phyloP scores from a whole-genome alignment of 2,888 invertebrate species.

The Fragum whitleyi region DNA sequence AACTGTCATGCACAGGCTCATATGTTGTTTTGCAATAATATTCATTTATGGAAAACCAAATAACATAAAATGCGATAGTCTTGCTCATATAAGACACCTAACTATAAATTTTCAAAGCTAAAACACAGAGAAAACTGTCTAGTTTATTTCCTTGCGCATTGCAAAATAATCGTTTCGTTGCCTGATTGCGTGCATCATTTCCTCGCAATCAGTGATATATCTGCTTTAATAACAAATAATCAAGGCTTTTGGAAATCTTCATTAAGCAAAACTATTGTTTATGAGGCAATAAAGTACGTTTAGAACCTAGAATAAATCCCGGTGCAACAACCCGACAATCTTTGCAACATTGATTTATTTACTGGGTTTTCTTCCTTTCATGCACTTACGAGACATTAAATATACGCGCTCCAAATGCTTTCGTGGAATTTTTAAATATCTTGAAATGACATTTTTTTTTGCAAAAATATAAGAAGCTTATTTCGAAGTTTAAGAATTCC shows the following conservation, averaged over 20 bases:
- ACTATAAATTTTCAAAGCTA: not conserved
- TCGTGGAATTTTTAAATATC: no score
- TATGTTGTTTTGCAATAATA: no score
- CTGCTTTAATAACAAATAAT: slow-evolving; percentile 4
- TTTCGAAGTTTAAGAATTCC: no score
- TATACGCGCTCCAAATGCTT: no score
- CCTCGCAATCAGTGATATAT: not conserved
- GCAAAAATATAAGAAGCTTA: no score
- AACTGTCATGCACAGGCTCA: no score
- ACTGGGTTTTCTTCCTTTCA: no score
- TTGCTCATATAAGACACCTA: not conserved
- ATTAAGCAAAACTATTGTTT: slow-evolving; percentile 2
- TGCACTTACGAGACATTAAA: no score
- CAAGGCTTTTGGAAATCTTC: not conserved
- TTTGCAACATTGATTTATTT: not conserved
- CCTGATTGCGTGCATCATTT: not conserved
- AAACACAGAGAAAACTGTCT: not conserved
- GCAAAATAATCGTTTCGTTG: not conserved
- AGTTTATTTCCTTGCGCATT: not conserved
- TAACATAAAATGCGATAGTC: no score
- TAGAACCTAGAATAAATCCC: not conserved
- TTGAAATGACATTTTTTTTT: no score
- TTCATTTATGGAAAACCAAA: no score
- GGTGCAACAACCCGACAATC: not conserved
- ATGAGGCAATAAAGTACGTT: slow-evolving; percentile 1